Evolutionary conservation across 2,888 invertebrate species (phyloP).

Genomic region (Serrognathus titanus): DNA sequence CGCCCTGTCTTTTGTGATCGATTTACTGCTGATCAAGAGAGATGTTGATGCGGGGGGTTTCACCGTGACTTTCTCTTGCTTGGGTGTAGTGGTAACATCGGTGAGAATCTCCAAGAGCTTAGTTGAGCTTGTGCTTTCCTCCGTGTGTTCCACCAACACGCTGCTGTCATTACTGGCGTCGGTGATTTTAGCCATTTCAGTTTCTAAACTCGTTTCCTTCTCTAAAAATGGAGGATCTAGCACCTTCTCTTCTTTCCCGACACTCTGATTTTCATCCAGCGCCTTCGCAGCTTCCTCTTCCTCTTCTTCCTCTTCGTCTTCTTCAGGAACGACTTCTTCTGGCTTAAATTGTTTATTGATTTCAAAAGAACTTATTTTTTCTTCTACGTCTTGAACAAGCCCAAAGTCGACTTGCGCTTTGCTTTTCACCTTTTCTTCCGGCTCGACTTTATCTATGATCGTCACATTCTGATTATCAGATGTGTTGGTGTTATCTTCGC

Average conservation of each 20-base stretch:
- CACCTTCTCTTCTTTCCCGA: background rate
- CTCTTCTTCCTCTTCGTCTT: background rate
- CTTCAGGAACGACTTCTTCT: background rate
- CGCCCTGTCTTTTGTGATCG: background rate
- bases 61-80: conserved; percentile 39
- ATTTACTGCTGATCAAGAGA: background rate
- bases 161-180: conserved; percentile 21
- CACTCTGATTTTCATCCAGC: background rate
- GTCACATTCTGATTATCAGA: too few species aligned
- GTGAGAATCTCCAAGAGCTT: conserved; percentile 59
- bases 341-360: too few species aligned
- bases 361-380: too few species aligned
- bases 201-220: conserved; percentile 26
- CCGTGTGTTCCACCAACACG: conserved; percentile 28
- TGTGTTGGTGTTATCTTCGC: conserved; percentile 12
- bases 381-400: too few species aligned
- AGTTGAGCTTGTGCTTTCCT: conserved; percentile 51
- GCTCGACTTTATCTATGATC: background rate
- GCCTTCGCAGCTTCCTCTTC: background rate
- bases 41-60: background rate
- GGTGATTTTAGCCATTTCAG: conserved; percentile 31
- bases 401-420: too few species aligned
- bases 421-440: conserved; percentile 1
- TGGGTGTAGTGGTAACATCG: conserved; percentile 32
- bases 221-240: background rate